These are phyloP conservation scores for Ursus arctos DNA, from an alignment of 2,113 vertebrate genomes.

Conservation along the genomic window DNA sequence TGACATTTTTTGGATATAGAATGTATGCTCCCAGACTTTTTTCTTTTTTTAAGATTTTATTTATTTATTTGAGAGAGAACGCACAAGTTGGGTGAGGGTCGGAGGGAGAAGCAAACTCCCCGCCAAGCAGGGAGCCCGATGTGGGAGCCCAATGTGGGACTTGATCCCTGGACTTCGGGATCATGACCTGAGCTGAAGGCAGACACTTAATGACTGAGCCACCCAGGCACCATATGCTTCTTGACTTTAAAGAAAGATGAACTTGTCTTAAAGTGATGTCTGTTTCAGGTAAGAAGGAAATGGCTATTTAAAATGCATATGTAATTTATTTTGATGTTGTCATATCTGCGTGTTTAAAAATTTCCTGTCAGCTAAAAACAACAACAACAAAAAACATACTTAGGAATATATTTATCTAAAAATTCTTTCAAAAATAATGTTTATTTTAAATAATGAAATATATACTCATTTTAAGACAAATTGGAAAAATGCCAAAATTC, in stretches of 20 bases:
- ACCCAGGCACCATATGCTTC: neutral
- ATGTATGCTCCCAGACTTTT: constrained; percentile 45
- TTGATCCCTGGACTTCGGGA: too few species aligned
- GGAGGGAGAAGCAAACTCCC: too few species aligned
- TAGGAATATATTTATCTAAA: neutral
- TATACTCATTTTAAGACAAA: neutral
- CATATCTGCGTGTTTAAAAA: neutral
- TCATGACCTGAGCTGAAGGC: too few species aligned
- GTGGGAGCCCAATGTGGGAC: too few species aligned
- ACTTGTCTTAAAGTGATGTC: constrained; percentile 51
- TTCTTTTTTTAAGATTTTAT: neutral
- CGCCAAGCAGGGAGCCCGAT: too few species aligned
- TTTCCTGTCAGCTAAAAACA: neutral
- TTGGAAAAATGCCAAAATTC: neutral
- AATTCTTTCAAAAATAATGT: neutral
- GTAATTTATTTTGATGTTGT: constrained; percentile 34
- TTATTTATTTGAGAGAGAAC: too few species aligned
- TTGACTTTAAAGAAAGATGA: constrained; percentile 69
- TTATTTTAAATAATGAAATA: neutral
- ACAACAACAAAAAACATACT: neutral
- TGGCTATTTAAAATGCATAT: neutral
- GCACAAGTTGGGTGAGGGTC: too few species aligned
- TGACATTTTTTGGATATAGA: constrained; percentile 54
- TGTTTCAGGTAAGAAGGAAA: neutral
- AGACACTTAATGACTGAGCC: too few species aligned